These are phyloP conservation scores for Geotrupes spiniger DNA, from an alignment of 2,888 invertebrate species.

Conservation along the genomic window DNA sequence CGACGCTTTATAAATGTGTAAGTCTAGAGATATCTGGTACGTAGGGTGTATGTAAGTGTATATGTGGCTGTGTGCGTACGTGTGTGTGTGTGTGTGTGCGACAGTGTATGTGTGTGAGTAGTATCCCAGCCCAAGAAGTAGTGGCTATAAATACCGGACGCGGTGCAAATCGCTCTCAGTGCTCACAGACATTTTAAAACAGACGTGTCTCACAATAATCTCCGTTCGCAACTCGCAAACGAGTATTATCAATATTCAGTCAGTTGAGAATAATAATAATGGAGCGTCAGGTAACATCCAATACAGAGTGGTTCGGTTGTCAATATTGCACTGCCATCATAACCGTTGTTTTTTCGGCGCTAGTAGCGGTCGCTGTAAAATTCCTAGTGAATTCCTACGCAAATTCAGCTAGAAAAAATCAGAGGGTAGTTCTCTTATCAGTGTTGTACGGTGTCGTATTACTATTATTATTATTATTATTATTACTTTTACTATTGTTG, in stretches of 20 bases:
- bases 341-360: constrained; percentile 43
- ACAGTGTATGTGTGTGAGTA: constrained; percentile 23
- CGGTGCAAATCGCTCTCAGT: constrained; percentile 42
- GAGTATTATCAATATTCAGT: constrained; percentile 5
- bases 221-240: constrained; percentile 8
- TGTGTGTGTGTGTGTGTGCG: constrained; percentile 22
- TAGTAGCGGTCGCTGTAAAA: constrained; percentile 45
- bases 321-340: constrained; percentile 41
- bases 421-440: constrained; percentile 32
- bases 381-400: constrained; percentile 39
- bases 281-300: constrained; percentile 47
- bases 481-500: constrained; percentile 12
- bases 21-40: constrained; percentile 21
- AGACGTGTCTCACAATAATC: constrained; percentile 22
- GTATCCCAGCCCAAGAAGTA: constrained; percentile 42
- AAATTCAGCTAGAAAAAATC: constrained; percentile 20
- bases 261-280: constrained; percentile 27
- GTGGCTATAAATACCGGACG: constrained; percentile 44
- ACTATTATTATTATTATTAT: constrained; percentile 19
- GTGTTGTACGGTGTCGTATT: constrained; percentile 38
- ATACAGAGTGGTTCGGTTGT: constrained; percentile 39
- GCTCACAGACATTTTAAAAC: constrained; percentile 29
- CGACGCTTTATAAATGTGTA: constrained; percentile 15
- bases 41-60: constrained; percentile 34
- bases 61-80: constrained; percentile 19